A percentile compares a stretch with the other conserved stretches of the same genome.
phyloP scores from a whole-genome alignment of 2,113 vertebrate genomes.

The Phyllopteryx taeniolatus region DNA sequence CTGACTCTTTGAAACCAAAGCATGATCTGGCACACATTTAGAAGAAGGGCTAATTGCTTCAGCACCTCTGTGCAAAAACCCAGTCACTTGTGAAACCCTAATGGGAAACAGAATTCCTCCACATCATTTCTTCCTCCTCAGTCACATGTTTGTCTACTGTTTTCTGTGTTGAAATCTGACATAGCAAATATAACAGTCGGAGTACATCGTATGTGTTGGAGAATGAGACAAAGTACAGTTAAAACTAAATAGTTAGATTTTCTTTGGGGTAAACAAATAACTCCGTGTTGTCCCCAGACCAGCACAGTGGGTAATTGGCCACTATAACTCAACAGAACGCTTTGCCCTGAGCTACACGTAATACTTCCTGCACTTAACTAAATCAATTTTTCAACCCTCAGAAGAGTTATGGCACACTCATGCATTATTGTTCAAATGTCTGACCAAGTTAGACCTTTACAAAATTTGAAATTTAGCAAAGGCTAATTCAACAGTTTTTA shows the following conservation, averaged over 20 bases:
- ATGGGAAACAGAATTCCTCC: slow-evolving; percentile 64
- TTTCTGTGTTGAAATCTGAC: slow-evolving; percentile 42
- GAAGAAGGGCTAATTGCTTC: slow-evolving; percentile 61
- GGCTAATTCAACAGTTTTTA: slow-evolving; percentile 6
- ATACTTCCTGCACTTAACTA: slow-evolving; percentile 73
- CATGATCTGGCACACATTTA: slow-evolving; percentile 54
- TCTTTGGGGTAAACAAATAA: slow-evolving; percentile 50
- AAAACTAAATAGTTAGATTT: slow-evolving; percentile 68
- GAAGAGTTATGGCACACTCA: slow-evolving; percentile 46
- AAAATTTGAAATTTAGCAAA: slow-evolving; percentile 18
- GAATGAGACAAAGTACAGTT: slow-evolving; percentile 53
- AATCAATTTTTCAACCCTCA: slow-evolving; percentile 68
- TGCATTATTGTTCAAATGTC: slow-evolving; percentile 39
- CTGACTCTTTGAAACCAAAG: slow-evolving; percentile 64
- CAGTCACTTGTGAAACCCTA: slow-evolving; percentile 62
- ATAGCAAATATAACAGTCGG: slow-evolving; percentile 43
- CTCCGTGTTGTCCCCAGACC: slow-evolving; percentile 46
- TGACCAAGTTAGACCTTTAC: slow-evolving; percentile 28
- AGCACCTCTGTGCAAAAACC: slow-evolving; percentile 66
- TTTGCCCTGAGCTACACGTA: slow-evolving; percentile 66
- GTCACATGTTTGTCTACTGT: slow-evolving; percentile 16
- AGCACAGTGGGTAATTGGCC: slow-evolving; percentile 64
- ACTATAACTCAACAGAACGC: slow-evolving; percentile 69
- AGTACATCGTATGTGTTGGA: slow-evolving; percentile 43
- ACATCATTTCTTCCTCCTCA: slow-evolving; percentile 50